Base-by-base conservation (phyloP, 2,888 invertebrate species). In the Poecilus cupreus region DNA sequence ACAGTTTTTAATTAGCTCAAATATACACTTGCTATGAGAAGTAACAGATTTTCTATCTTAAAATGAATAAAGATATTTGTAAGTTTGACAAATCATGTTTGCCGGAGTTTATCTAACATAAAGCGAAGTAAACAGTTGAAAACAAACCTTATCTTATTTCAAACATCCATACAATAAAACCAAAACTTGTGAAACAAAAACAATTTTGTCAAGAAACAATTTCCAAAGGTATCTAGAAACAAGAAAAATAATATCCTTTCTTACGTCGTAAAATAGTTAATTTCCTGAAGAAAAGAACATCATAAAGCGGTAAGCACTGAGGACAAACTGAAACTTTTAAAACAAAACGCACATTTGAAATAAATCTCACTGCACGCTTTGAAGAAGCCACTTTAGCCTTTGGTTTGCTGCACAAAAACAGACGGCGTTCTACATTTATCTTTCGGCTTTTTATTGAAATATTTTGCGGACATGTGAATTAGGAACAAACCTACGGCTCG, bases 231-330 rank as follows among this genome's bases (percentile, higher is more conserved):
- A 60, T 49, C 60, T 51, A 68, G 51, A 51, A 76, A 68, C 68
- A 68, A 70, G 26, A 49, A 51, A 68, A 79, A 79, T 79, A 64
- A 70, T 32, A 79, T 79, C n/a, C 46, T 54, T 80, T 80, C 80
- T 72, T 54, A 72, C 72, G 57, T 80, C 80, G 80, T 80, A 80
- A 80, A 80, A 80, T 72, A 57, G 80, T 80, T 80, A 80, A 80
- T 80, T 80, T 80, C 80, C 80, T 80, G 80, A 20, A 57, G 43
- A 72, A 78, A 78, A 72, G 72, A 72, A 80, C 43, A 57, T 80
- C 72, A 80, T 70, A 72, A 54, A 72, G 46, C 70, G 37, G 70
- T 39, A 26, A 26, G 60, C 26, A 60, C 60, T 60, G 70, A 70
- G 78, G 78, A 68, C 78, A 68, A 60, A 46, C 68, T 68, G 70